A percentile compares a stretch with the other conserved stretches of the same genome.
phyloP scores from a whole-genome alignment of 2,888 invertebrate genomes.

The Tridacna crocea region DNA sequence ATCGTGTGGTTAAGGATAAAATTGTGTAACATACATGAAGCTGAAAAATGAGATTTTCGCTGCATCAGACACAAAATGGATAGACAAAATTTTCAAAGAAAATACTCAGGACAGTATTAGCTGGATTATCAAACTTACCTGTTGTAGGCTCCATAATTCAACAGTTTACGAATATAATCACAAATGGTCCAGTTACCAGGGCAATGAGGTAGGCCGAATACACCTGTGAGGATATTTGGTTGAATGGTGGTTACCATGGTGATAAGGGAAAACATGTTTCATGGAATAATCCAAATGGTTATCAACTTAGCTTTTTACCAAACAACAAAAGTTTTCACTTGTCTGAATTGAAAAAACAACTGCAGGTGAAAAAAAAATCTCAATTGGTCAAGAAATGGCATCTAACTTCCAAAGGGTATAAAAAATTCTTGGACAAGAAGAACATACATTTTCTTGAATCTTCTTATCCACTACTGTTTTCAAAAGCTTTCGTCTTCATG shows the following conservation, averaged over 20 bases:
- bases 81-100: too few species aligned
- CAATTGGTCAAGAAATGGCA: too few species aligned
- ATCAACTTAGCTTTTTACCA: not conserved
- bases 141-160: constrained; percentile 69
- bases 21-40: too few species aligned
- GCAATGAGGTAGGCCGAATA: constrained; percentile 94
- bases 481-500: too few species aligned
- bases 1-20: too few species aligned
- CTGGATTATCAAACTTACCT: constrained; percentile 4
- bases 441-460: not conserved
- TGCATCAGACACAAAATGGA: too few species aligned
- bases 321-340: not conserved
- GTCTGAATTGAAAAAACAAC: not conserved
- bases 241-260: constrained; percentile 4
- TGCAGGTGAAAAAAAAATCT: not conserved
- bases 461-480: not conserved
- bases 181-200: constrained; percentile 89
- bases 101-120: too few species aligned
- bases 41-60: too few species aligned
- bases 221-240: constrained; percentile 75
- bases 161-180: constrained; percentile 89
- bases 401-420: too few species aligned
- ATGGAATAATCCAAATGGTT: not conserved
- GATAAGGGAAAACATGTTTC: not conserved
- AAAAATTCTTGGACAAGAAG: too few species aligned